A percentile compares a stretch with the other conserved stretches of the same genome.
phyloP scores from a whole-genome alignment of 2,113 vertebrate species.

The Anolis carolinensis region DNA sequence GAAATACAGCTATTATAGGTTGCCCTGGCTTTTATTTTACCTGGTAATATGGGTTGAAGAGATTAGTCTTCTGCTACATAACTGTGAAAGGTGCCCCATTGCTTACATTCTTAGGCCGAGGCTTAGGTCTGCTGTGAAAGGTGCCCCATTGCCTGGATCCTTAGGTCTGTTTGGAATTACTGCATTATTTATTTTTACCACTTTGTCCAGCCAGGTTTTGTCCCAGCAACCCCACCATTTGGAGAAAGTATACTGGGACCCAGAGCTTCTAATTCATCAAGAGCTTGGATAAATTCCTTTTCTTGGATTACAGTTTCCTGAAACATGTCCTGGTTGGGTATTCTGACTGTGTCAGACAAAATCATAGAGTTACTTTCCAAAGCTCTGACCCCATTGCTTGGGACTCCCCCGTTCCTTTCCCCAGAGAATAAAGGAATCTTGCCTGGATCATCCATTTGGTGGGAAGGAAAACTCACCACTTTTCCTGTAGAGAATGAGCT shows the following conservation, averaged over 20 bases:
- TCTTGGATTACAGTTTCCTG: too few relatives aligned
- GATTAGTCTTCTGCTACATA: background rate
- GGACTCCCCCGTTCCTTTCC: background rate
- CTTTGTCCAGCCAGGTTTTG: background rate
- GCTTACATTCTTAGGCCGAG: too few relatives aligned
- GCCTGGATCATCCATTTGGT: background rate
- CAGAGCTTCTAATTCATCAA: too few relatives aligned
- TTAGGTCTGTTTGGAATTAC: too few relatives aligned
- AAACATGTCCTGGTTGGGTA: background rate
- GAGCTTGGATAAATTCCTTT: too few relatives aligned
- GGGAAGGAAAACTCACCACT: conserved; percentile 65
- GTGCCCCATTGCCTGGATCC: background rate
- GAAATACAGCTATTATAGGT: too few relatives aligned
- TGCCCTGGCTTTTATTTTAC: too few relatives aligned
- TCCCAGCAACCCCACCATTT: too few relatives aligned
- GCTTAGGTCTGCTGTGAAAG: too few relatives aligned
- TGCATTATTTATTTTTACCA: too few relatives aligned
- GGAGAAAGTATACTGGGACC: too few relatives aligned
- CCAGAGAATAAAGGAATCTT: background rate
- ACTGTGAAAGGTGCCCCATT: background rate
- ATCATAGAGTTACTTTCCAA: background rate
- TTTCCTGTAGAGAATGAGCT: conserved; percentile 76
- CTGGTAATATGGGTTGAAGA: too few relatives aligned
- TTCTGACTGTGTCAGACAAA: background rate
- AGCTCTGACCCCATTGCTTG: background rate